Evolutionary conservation across 1,140 invertebrate species (phyloP), one percentile per base, ranked within the genome.

Genomic region (Amphibalanus amphitrite): DNA sequence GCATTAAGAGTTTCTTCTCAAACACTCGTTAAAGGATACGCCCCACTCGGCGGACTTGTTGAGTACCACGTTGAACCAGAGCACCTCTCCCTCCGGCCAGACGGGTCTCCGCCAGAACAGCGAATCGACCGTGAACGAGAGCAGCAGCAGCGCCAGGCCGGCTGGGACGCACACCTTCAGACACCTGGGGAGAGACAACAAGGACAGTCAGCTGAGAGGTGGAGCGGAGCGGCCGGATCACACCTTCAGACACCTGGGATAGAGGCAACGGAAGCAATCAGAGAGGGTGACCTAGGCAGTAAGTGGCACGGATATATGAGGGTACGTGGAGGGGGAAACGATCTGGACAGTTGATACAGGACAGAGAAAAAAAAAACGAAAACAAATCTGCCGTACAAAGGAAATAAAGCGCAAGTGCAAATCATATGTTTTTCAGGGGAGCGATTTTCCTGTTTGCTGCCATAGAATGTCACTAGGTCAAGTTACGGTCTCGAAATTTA

Each of bases 41-140:
- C 97, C 97, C 91, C 93, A 99, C 73, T 97, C 83, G 28, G 90
- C 89, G 80, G 96, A 98, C 80, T 93, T 93, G 79, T 99, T 99
- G 0, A 94, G 81, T 71, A 97, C 83, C 8, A 91, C 89, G 80
- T 99, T 99, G 80, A 92, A 99, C 86, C 90, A 97, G 69, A 98
- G 86, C 0, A 98, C 96, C 85, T 97, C 92, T 29, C 92, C 94
- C 84, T 99, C 97, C 0, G 97, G 96, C 97, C 97, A 99, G 3
- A 97, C 77, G 69, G 87, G 80, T 71, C 93, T 82, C 72, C 84
- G 83, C 97, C 97, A 99, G 80, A 98, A 95, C 75, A 91, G 85
- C 0, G 95, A 97, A 81, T 99, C 97, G 67, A 97, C 82, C 15
- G 84, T 72, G 33, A 98, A 82, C 4, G 94, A 94, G 28, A 90